Evolutionary conservation across 92 coral and sea anemone species (phyloP).

Genomic region (Epizoanthus rinbou): DNA sequence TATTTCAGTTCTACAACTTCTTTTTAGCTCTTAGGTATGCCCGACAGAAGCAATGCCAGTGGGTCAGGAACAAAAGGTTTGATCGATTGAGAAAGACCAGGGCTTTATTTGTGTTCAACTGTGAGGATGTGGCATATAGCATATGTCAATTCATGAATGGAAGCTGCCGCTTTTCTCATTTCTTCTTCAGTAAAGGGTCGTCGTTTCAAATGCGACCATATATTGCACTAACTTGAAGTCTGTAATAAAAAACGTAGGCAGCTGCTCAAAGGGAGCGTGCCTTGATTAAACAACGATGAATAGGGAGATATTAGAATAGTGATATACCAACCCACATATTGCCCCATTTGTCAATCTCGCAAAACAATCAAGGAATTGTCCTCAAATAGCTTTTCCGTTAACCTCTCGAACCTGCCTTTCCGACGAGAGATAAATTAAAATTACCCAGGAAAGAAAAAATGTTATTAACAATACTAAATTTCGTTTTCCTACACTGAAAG

Average conservation of each 20-base stretch:
- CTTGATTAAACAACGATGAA: constrained; percentile 32
- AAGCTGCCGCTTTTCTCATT: background rate
- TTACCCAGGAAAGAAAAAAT: constrained; percentile 16
- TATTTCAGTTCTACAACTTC: background rate
- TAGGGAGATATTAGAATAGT: constrained; percentile 38
- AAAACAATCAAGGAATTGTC: constrained; percentile 41
- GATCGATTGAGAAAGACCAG: background rate
- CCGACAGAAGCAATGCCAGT: no score
- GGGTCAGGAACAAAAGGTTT: constrained; percentile 9
- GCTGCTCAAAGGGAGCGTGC: constrained; percentile 41
- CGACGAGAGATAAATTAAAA: constrained; percentile 33
- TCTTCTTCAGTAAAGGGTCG: background rate
- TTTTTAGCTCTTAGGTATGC: background rate
- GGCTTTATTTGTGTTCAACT: background rate
- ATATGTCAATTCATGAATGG: background rate
- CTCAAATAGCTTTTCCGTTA: constrained; percentile 35
- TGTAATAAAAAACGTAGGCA: constrained; percentile 8
- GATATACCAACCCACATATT: constrained; percentile 46
- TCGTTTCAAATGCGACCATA: constrained; percentile 16
- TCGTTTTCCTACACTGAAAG: constrained; percentile 26
- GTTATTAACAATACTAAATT: constrained; percentile 23
- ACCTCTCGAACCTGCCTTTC: constrained; percentile 28
- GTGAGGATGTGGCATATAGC: constrained; percentile 10
- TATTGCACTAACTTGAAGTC: constrained; percentile 10
- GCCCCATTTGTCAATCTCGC: constrained; percentile 45